Base-by-base conservation (phyloP, 2,113 vertebrate genomes). In the Sula dactylatra region DNA sequence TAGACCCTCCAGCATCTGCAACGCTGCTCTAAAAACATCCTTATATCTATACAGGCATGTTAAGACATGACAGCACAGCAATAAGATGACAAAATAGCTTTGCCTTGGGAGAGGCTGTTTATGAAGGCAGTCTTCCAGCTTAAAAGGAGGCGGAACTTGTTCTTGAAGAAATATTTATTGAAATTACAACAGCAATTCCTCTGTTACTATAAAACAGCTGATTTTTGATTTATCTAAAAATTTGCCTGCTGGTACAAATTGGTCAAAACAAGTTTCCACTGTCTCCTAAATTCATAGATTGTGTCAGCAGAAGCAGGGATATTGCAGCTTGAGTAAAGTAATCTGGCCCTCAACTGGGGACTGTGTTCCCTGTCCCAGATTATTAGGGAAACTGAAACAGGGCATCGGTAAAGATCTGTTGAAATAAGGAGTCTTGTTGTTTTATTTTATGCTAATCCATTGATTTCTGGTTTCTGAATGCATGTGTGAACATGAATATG, bases 11-110 rank as follows among this genome's bases (percentile, higher is more conserved):
- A 86, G 80, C 56, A 78, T 93, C 81, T 64, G 70, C 89, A 93
- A 36, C 74, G 78, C 91, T 90, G 62, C 89, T 86, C 91, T 95
- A 78, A 88, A 96, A 93, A 80, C 78, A 71, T 81, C 74, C 16
- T 77, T 45, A 0, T 9, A n/a, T 64, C 64, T 64, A 10, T 38
- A 67, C 10, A 55, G 82, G 55, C 91, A 47, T 77, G 93, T 85
- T 89, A 65, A 70, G 93, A 88, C 94, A 52, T 31, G 95, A 90
- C 26, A 82, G 64, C 59, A 50, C 38, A 55, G 38, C 18, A 47
- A 22, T 25, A 47, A 82, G 81, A 66, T 5, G 16, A 54, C 55
- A 74, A 93, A 91, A 91, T 90, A 56, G 73, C 45, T 89, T 71
- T 69, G 74, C 32, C 29, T 80, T 66, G 64, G 66, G 71, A 89